Conservation (phyloP, 2,797 vertebrate species). For the Channallabes apus region DNA sequence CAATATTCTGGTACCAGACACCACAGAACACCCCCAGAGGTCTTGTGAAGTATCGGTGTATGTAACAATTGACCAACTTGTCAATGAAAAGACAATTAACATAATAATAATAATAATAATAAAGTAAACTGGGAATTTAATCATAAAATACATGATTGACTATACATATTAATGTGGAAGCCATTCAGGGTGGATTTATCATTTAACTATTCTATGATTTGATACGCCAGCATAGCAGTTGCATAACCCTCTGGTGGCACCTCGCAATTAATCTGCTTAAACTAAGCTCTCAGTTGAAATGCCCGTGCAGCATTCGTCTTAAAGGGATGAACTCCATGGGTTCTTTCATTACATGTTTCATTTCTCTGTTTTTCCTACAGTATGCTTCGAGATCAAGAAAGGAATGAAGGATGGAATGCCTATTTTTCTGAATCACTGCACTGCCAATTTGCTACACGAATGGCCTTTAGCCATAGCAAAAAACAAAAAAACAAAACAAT, state of each 20-base stretch:
- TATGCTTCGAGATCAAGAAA: conserved; percentile 13
- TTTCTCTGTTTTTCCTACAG: conserved; percentile 19
- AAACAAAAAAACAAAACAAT: not conserved
- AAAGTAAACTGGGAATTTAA: not conserved
- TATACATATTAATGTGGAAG: not conserved
- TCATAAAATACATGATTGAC: not conserved
- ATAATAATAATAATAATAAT: too few relatives aligned
- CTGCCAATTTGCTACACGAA: conserved; percentile 7
- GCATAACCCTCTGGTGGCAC: conserved; percentile 31
- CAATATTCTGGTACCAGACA: too few relatives aligned
- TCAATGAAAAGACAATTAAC: not conserved
- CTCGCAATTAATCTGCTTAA: conserved; percentile 48
- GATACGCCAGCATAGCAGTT: not conserved
- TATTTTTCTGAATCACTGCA: not conserved
- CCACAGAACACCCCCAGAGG: too few relatives aligned
- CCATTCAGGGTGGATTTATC: not conserved
- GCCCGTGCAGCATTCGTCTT: conserved; percentile 32
- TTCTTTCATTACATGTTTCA: conserved; percentile 44
- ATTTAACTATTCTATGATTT: conserved; percentile 9
- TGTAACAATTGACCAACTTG: not conserved
- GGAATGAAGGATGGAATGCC: conserved; percentile 21
- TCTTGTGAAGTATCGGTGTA: too few relatives aligned
- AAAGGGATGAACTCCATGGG: conserved; percentile 22
- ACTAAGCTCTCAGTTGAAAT: conserved; percentile 28
- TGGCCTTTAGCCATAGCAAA: conserved; percentile 6